Conservation (phyloP, 2,888 invertebrate species). For the Apodemia zela region DNA sequence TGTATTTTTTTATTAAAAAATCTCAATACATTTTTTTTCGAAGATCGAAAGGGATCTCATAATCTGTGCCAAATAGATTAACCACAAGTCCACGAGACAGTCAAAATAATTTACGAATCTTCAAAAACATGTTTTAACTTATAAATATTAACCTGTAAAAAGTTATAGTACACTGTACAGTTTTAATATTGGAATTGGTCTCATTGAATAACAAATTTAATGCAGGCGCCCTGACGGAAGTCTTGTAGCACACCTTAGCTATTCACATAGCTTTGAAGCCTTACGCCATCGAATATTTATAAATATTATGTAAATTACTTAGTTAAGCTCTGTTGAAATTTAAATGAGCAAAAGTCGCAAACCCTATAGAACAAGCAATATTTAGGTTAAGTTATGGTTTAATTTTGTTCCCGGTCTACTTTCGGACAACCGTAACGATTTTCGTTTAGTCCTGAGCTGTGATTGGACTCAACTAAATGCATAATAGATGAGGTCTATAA, state of each 20-base stretch:
- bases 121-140: not conserved
- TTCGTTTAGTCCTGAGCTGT: constrained; percentile 55
- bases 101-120: too few species aligned
- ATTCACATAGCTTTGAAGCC: constrained; percentile 15
- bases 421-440: constrained; percentile 57
- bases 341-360: constrained; percentile 11
- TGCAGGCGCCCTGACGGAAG: not conserved
- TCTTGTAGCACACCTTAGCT: constrained; percentile 5
- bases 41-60: too few species aligned
- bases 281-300: constrained; percentile 9
- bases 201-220: constrained; percentile 11
- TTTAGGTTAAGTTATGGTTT: constrained; percentile 7
- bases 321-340: constrained; percentile 8
- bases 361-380: constrained; percentile 1
- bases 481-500: constrained; percentile 73
- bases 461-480: constrained; percentile 61
- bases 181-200: constrained; percentile 4
- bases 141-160: not conserved
- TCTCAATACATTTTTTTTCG: too few species aligned
- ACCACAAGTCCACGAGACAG: too few species aligned
- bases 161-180: not conserved
- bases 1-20: too few species aligned
- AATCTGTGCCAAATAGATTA: too few species aligned
- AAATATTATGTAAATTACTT: constrained; percentile 12
- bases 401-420: constrained; percentile 36